Conservation (phyloP, 1,140 invertebrate species). For the Dreissena polymorpha region DNA sequence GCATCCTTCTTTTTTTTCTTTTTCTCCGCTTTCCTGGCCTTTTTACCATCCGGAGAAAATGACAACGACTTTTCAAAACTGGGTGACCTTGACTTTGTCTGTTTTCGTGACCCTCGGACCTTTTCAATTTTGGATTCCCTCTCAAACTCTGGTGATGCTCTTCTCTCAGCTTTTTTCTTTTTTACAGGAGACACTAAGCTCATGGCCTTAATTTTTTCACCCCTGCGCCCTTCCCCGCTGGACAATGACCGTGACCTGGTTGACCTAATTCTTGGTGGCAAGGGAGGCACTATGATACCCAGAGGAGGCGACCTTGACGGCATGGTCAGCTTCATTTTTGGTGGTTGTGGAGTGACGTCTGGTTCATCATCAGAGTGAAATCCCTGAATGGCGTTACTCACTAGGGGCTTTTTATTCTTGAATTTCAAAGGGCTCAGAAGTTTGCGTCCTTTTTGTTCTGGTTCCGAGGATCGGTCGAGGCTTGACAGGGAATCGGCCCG, state of each 20-base stretch:
- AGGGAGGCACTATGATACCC: background rate
- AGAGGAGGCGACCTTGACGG: slow-evolving; percentile 35
- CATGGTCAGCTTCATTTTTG: slow-evolving; percentile 39
- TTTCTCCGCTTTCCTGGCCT: slow-evolving; percentile 45
- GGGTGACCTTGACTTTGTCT: slow-evolving; percentile 50
- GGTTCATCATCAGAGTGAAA: slow-evolving; percentile 56
- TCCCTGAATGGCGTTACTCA: slow-evolving; percentile 41
- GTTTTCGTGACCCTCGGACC: slow-evolving; percentile 30
- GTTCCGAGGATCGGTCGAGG: slow-evolving; percentile 19
- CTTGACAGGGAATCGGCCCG: slow-evolving; percentile 34
- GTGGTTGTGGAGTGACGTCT: slow-evolving; percentile 11
- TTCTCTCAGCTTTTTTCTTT: slow-evolving; percentile 47
- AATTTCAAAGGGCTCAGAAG: slow-evolving; percentile 51
- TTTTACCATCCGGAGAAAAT: slow-evolving; percentile 54
- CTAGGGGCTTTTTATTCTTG: slow-evolving; percentile 36
- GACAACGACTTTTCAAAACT: slow-evolving; percentile 55
- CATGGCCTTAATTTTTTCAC: slow-evolving; percentile 43
- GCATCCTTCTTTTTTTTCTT: slow-evolving; percentile 50
- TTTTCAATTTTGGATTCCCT: slow-evolving; percentile 41
- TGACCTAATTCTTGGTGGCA: slow-evolving; percentile 38
- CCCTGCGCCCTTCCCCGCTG: slow-evolving; percentile 27
- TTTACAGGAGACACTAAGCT: slow-evolving; percentile 48
- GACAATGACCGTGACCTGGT: slow-evolving; percentile 48
- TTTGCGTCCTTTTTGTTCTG: slow-evolving; percentile 43
- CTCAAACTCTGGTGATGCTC: slow-evolving; percentile 33